Evolutionary conservation across 1,140 invertebrate species (phyloP).

Genomic region (Hyles euphorbiae): DNA sequence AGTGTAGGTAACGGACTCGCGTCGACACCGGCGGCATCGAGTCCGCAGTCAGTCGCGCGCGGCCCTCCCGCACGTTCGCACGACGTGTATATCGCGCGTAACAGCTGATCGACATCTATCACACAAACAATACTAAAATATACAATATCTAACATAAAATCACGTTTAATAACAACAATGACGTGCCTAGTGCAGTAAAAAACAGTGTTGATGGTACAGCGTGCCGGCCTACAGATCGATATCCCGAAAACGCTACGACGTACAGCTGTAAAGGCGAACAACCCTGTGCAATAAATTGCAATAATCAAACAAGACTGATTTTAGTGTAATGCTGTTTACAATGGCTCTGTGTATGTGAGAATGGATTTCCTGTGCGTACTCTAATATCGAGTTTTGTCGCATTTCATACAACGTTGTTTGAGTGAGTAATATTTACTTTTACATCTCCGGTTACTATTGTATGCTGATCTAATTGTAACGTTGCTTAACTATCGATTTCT

Average conservation of each 20-base stretch:
- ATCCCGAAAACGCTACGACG: conserved; percentile 30
- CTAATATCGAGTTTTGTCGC: conserved; percentile 30
- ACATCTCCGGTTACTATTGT: conserved; percentile 7
- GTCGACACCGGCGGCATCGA: conserved; percentile 33
- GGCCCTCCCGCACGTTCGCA: conserved; percentile 43
- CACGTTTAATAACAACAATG: no score
- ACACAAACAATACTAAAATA: conserved; percentile 30
- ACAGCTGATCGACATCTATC: conserved; percentile 48
- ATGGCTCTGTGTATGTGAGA: conserved; percentile 46
- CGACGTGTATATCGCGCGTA: conserved; percentile 23
- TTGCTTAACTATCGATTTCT: no score
- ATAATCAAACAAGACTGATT: conserved; percentile 26
- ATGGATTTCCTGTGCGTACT: conserved; percentile 60
- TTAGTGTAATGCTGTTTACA: conserved; percentile 31
- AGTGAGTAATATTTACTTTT: conserved; percentile 33
- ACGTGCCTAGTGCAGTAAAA: no score
- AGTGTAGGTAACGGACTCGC: conserved; percentile 57
- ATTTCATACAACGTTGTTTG: conserved; percentile 30
- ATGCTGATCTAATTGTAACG: neutral
- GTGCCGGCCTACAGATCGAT: conserved; percentile 33
- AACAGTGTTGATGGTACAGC: conserved; percentile 10
- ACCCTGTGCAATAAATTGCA: conserved; percentile 36
- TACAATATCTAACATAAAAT: conserved; percentile 7
- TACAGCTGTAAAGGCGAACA: neutral
- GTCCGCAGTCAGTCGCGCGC: conserved; percentile 58